Percentiles rank a stretch among this genome's conserved stretches.
Conservation (phyloP, 2,113 vertebrate genomes). For the Lethenteron reissneri region DNA sequence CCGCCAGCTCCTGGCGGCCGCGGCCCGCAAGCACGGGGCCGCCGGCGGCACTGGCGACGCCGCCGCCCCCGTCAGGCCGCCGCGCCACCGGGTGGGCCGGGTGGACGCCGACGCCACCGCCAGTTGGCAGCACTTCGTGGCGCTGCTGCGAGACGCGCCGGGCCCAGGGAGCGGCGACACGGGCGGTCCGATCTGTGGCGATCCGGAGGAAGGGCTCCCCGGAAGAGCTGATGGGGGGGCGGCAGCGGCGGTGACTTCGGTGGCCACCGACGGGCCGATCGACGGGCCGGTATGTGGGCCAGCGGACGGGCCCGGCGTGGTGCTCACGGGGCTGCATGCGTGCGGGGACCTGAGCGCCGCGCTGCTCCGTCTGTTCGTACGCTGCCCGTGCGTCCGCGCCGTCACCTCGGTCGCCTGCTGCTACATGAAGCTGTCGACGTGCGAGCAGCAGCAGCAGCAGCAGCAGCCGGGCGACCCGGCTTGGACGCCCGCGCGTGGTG, state of each 20-base stretch:
- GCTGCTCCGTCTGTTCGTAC: constrained; percentile 45
- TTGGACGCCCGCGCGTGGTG: background rate
- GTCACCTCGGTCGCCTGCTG: constrained; percentile 62
- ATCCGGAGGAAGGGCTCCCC: too few species aligned
- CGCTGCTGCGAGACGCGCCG: constrained; percentile 23
- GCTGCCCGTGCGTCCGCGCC: constrained; percentile 31
- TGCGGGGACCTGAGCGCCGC: constrained; percentile 67
- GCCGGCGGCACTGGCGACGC: background rate
- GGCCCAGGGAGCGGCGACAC: constrained; percentile 16
- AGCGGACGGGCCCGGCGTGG: constrained; percentile 12
- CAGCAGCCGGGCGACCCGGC: background rate
- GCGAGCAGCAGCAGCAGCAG: constrained; percentile 13
- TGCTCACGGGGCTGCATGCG: constrained; percentile 61
- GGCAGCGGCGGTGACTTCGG: background rate
- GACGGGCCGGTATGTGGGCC: background rate
- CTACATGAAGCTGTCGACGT: constrained; percentile 66
- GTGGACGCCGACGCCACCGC: constrained; percentile 24
- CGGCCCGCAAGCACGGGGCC: background rate
- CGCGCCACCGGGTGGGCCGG: constrained; percentile 33
- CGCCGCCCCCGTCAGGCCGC: constrained; percentile 13
- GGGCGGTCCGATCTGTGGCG: background rate
- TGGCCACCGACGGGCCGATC: background rate
- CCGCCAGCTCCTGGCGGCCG: constrained; percentile 20
- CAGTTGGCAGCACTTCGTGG: constrained; percentile 30
- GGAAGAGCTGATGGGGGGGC: background rate